phyloP scores from a whole-genome alignment of 92 coral and sea anemone genomes.

The Desmophyllum pertusum region DNA sequence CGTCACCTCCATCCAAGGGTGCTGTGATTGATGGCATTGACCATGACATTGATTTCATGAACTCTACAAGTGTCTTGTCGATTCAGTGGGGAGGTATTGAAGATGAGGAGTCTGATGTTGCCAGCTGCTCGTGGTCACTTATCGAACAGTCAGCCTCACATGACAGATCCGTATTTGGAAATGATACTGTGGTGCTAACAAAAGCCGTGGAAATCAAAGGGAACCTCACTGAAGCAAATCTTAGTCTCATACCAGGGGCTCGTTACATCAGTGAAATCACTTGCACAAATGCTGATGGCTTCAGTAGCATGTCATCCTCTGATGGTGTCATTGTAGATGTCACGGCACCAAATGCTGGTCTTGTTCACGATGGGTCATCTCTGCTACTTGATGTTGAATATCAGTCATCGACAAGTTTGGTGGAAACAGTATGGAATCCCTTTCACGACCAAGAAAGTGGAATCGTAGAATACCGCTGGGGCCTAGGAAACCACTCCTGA shows the following conservation, averaged over 20 bases:
- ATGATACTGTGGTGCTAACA: constrained; percentile 34
- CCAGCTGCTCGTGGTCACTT: constrained; percentile 66
- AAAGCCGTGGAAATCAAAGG: constrained; percentile 52
- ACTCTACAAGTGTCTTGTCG: constrained; percentile 47
- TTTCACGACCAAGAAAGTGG: constrained; percentile 81
- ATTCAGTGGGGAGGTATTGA: constrained; percentile 71
- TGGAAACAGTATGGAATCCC: constrained; percentile 61
- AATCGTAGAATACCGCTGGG: constrained; percentile 80
- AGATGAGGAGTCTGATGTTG: constrained; percentile 69
- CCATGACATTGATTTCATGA: constrained; percentile 65
- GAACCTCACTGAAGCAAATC: constrained; percentile 43
- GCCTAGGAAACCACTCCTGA: constrained; percentile 78
- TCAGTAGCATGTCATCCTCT: constrained; percentile 57
- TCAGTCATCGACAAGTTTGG: constrained; percentile 45
- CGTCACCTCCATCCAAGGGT: constrained; percentile 81
- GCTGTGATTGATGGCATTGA: constrained; percentile 71
- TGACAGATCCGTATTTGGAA: constrained; percentile 50
- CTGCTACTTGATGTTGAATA: constrained; percentile 42
- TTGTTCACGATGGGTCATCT: constrained; percentile 59
- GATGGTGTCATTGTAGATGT: constrained; percentile 72
- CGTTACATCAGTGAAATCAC: constrained; percentile 67
- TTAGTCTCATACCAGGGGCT: constrained; percentile 69
- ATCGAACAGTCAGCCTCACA: constrained; percentile 58
- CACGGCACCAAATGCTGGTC: constrained; percentile 54
- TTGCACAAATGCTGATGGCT: constrained; percentile 78